Base-by-base conservation (phyloP, 2,888 invertebrate species). In the Polietes domitor region DNA sequence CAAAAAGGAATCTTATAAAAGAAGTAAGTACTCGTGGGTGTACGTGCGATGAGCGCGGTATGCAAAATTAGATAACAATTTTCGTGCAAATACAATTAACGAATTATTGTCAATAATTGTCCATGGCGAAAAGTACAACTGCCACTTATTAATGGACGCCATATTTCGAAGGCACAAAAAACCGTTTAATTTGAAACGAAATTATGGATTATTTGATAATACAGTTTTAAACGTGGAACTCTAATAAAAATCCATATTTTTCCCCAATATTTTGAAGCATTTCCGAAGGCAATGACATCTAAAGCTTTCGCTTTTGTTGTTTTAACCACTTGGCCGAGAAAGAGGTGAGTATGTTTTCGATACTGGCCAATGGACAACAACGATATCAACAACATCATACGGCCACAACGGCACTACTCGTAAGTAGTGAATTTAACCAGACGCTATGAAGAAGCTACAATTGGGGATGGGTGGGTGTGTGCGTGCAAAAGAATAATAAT, bases 231-330 rank as follows among this genome's bases (percentile, higher is more conserved):
- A 61, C 61, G 28, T 50, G 21, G 32, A 61, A 75, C 12, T 65
- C 32, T 32, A 77, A 61, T 61, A 58, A 70, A 53, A 37, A 65
- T 71, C 32, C 19, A 21, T 37, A 24, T 55, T 75, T 61, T 26
- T 73, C 15, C 15, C 41, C 21, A 26, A 2, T 32, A 61, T 12
- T 79, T 50, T 74, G 77, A 47, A 75, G 65, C 83, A 87, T 88
- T 89, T 88, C 88, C 89, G 87, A 89, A 86, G 90, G 86, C 90
- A 90, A 86, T 90, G 90, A 88, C 90, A 88, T 86, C 76, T 85
- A 72, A 72, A 87, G 90, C 90, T 90, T 90, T 90, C 90, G 90
- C 90, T 90, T 90, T 90, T 89, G 84, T 86, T 77, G 83, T 71
- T 80, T 61, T 77, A 74, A 9, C 21, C 41, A 55, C 15, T 19